Base-by-base conservation (phyloP, 2,888 invertebrate genomes). In the Calameuta idolon region DNA sequence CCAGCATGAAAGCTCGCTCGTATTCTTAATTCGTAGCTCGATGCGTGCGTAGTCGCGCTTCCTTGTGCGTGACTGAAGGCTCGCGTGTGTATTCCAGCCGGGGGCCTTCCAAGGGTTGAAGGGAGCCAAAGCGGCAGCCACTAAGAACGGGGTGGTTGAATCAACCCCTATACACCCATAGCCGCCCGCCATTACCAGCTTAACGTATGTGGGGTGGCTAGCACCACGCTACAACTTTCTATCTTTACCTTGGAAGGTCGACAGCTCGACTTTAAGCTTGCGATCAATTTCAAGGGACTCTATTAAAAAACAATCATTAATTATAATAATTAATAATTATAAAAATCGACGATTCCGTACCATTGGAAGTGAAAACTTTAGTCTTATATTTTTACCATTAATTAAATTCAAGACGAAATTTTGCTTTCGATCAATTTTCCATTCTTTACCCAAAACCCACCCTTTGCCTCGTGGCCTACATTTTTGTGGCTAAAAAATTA, bases 181-280 rank as follows among this genome's bases (percentile, higher is more conserved):
- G n/a, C n/a, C 74, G 23, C 33, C 81, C 81, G 79, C 83, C 85
- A 83, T 88, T 86, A 86, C 86, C 85, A 85, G 82, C 84, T 86
- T 87, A 85, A 84, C 85, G 85, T 86, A 86, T 84, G 86, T 83
- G 85, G 55, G 55, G 23, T 55, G 55, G 55, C 55, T 55, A 55
- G 55, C 55, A 1, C 55, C 23, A 23, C 23, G 55, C 23, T 55
- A 55, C 55, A 23, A 55, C 55, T 23, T 55, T 55, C 23, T 55
- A 55, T 55, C 55, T 55, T 55, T 55, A 55, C 55, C 55, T 55
- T 55, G 2, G 55, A 55, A 55, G 55, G 55, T 55, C 23, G 55
- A 55, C 55, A 55, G 55, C 55, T 55, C 55, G 55, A 55, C 55
- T 55, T 55, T 55, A 55, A 55, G 55, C 55, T 23, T 9, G 55